Evolutionary conservation across 2,888 invertebrate genomes (phyloP), one percentile per base, ranked within the genome.

Genomic region (Folsomia manolachei): DNA sequence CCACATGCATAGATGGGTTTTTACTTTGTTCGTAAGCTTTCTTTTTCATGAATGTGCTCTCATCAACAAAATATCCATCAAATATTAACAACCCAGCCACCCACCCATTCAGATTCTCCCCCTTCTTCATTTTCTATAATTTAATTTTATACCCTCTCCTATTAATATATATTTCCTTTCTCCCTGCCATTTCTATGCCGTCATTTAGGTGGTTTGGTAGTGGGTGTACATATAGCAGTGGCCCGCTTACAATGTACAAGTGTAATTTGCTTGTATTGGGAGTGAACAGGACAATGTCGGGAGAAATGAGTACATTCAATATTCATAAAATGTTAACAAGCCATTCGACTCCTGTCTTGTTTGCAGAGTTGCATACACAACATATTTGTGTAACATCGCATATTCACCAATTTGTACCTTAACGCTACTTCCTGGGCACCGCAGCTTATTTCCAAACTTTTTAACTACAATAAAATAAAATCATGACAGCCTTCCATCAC

Each of bases 271-370:
- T 18, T 19, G n/a, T 19, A 39, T 39, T 39, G 39, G 39, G 14
- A 14, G 7, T 39, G 39, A 39, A 39, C 14, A 39, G 4, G 7
- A 39, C 39, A 39, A 39, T 39, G 39, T 39, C n/a, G 39, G 39
- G 14, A 39, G 39, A 39, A 39, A 39, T 39, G 14, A 9, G 39
- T 39, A 39, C 7, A 14, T 23, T 19, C 23, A 62, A 24, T 62
- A 62, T 62, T 62, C 62, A 62, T 62, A 62, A 62, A 62, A 62
- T 62, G 62, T 62, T 62, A 62, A 23, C 62, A 62, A 62, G 62
- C 24, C 62, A 23, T 24, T 39, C 39, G 4, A 4, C 39, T 39
- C 39, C n/a, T n/a, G 39, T 39, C 39, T 4, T 68, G 63, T 61
- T 14, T 63, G 62, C 19, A 52, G n/a, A n/a, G n/a, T n/a, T n/a